Percentiles rank a stretch among this genome's conserved stretches.
phyloP scores from a whole-genome alignment of 2,888 invertebrate genomes.

The Diloba caeruleocephala region DNA sequence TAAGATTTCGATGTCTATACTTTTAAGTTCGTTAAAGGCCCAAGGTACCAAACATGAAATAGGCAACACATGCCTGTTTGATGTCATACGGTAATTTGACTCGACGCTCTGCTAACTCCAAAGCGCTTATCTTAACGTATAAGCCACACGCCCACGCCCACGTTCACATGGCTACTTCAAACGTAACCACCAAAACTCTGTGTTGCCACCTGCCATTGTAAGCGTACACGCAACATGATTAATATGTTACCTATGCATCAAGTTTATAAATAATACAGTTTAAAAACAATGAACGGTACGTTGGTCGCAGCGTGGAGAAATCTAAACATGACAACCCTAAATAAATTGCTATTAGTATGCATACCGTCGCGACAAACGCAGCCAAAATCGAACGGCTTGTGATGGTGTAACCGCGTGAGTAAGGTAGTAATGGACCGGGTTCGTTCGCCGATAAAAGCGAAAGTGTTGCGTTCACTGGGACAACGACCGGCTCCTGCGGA shows the following conservation, averaged over 20 bases:
- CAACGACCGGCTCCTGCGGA: constrained; percentile 85
- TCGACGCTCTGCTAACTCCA: not conserved
- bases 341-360: constrained; percentile 81
- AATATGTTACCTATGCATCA: constrained; percentile 49
- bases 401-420: constrained; percentile 86
- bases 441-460: constrained; percentile 89
- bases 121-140: too few relatives aligned
- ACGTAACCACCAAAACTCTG: constrained; percentile 18
- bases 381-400: constrained; percentile 77
- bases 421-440: constrained; percentile 85
- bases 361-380: constrained; percentile 75
- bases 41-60: too few relatives aligned
- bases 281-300: constrained; percentile 61
- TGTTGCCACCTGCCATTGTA: constrained; percentile 38
- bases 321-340: constrained; percentile 80
- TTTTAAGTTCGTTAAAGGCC: too few relatives aligned
- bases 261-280: constrained; percentile 59
- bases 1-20: too few relatives aligned
- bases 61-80: too few relatives aligned
- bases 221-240: constrained; percentile 42
- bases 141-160: too few relatives aligned
- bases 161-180: constrained; percentile 2
- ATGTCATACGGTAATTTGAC: not conserved
- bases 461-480: constrained; percentile 87
- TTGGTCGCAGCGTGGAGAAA: constrained; percentile 72